Evolutionary conservation across 2,888 invertebrate genomes (phyloP).

Genomic region (Amitus sp.): DNA sequence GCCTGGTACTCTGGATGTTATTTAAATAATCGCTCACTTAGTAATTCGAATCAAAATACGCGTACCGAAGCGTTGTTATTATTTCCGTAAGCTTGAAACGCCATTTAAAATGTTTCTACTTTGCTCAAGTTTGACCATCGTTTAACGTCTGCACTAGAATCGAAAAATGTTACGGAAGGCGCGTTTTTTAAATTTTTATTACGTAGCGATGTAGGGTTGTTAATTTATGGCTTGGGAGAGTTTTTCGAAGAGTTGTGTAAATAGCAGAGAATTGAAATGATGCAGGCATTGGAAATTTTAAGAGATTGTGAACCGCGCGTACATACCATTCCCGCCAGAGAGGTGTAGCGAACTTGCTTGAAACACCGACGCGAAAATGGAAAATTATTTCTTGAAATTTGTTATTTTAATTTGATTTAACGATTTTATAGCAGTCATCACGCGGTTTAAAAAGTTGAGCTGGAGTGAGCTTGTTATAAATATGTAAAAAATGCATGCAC

Average conservation of each 20-base stretch:
- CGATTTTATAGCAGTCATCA: neutral
- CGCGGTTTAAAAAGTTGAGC: neutral
- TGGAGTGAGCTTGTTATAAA: constrained; percentile 11
- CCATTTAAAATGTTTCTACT: constrained; percentile 13
- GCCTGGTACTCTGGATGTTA: too few relatives aligned
- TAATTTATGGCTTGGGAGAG: neutral
- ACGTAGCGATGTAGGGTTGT: constrained; percentile 1
- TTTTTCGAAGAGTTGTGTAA: neutral
- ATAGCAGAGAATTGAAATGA: constrained; percentile 3
- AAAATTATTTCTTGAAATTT: neutral
- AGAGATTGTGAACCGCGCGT: constrained; percentile 1
- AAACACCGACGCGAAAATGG: neutral
- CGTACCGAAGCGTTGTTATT: too few relatives aligned
- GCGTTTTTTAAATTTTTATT: constrained; percentile 7
- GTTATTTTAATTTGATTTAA: neutral
- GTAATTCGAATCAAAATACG: too few relatives aligned
- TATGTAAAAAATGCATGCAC: constrained; percentile 21
- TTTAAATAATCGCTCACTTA: too few relatives aligned
- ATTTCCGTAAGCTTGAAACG: too few relatives aligned
- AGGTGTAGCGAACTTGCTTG: neutral
- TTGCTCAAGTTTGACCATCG: constrained; percentile 16
- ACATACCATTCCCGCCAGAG: constrained; percentile 1
- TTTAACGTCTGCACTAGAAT: constrained; percentile 5
- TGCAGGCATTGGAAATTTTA: constrained; percentile 1
- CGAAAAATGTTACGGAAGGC: constrained; percentile 1